These are phyloP conservation scores for Leuctra nigra DNA, from an alignment of 2,888 invertebrate genomes.

Conservation along the genomic window DNA sequence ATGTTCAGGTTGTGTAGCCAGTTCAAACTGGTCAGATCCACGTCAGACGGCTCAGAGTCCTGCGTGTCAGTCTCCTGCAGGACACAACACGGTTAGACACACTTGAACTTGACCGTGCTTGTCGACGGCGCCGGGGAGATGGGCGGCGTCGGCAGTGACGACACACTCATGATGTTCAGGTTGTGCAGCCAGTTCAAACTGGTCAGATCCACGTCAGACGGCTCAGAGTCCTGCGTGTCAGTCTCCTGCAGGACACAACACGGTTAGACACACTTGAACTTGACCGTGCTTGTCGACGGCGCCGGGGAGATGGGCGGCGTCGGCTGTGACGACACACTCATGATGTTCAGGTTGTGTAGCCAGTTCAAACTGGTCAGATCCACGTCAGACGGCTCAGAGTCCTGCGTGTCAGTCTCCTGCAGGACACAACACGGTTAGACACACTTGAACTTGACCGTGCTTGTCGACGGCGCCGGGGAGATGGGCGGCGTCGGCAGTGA, in stretches of 20 bases:
- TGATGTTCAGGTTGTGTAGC: constrained; percentile 84
- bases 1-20: constrained; percentile 88
- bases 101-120: too few species aligned
- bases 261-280: too few species aligned
- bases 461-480: constrained; percentile 56
- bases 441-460: too few species aligned
- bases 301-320: constrained; percentile 70
- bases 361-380: constrained; percentile 82
- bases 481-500: constrained; percentile 74
- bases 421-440: too few species aligned
- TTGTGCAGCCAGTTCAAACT: constrained; percentile 86
- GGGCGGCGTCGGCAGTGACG: constrained; percentile 72
- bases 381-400: constrained; percentile 44
- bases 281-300: too few species aligned
- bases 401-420: too few species aligned
- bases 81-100: not conserved
- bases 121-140: constrained; percentile 60
- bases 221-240: not conserved
- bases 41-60: constrained; percentile 41
- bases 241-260: not conserved
- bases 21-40: constrained; percentile 77
- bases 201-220: constrained; percentile 66
- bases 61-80: not conserved
- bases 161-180: constrained; percentile 75
- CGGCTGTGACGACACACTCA: constrained; percentile 72